Evolutionary conservation across 2,113 vertebrate species (phyloP).

Genomic region (Eleginops maclovinus): DNA sequence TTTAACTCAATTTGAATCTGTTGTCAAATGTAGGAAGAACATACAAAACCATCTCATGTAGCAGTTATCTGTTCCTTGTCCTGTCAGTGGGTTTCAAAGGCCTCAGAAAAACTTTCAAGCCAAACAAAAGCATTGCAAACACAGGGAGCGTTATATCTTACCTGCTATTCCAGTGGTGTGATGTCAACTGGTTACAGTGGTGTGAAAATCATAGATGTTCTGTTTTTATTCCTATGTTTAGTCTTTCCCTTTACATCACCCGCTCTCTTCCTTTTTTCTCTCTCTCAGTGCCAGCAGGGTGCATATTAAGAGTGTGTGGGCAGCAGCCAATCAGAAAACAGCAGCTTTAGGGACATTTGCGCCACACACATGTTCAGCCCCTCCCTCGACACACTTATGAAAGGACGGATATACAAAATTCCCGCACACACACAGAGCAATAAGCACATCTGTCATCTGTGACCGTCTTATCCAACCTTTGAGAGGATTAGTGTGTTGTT

Average conservation of each 20-base stretch:
- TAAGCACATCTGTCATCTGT: conserved; percentile 62
- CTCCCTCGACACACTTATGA: conserved; percentile 52
- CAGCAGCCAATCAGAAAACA: conserved; percentile 71
- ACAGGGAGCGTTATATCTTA: conserved; percentile 16
- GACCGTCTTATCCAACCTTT: conserved; percentile 44
- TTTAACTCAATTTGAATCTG: neutral
- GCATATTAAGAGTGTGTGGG: conserved; percentile 61
- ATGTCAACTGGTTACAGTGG: neutral
- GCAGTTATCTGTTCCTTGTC: neutral
- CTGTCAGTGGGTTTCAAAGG: neutral
- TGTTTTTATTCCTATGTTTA: neutral
- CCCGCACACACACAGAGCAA: conserved; percentile 3
- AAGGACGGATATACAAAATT: conserved; percentile 37
- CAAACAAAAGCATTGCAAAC: neutral
- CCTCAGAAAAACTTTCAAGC: neutral
- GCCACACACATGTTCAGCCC: conserved; percentile 59
- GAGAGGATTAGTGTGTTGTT: conserved; percentile 48
- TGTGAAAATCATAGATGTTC: neutral
- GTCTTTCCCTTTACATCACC: conserved; percentile 29
- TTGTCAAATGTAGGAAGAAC: neutral
- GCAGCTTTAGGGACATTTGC: conserved; percentile 68
- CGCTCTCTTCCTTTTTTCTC: conserved; percentile 5
- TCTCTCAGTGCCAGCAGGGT: conserved; percentile 44
- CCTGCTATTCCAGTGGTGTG: conserved; percentile 22
- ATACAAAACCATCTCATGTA: neutral